phyloP scores from a whole-genome alignment of 2,797 vertebrate genomes.

The Decapterus maruadsi region DNA sequence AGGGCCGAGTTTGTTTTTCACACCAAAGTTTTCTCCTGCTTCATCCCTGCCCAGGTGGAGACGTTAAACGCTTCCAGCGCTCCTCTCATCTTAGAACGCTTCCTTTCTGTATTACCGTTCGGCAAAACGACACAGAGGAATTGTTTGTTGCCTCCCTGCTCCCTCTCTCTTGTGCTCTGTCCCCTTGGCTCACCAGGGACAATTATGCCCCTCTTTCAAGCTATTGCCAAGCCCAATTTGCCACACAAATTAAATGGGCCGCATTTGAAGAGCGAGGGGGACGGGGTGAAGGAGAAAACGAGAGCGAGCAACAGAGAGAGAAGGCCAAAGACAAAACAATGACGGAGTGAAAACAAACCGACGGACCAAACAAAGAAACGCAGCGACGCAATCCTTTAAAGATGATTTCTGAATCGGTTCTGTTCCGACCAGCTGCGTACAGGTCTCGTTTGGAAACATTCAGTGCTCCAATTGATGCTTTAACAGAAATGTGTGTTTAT shows the following conservation, averaged over 20 bases:
- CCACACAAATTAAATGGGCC: constrained; percentile 79
- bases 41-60: constrained; percentile 53
- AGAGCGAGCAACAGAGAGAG: constrained; percentile 28
- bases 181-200: constrained; percentile 72
- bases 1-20: constrained; percentile 22
- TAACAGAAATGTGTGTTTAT: constrained; percentile 29
- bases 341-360: constrained; percentile 38
- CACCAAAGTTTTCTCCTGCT: constrained; percentile 21
- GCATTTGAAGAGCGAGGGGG: constrained; percentile 69
- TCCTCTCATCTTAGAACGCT: constrained; percentile 39
- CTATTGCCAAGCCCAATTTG: constrained; percentile 79
- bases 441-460: constrained; percentile 18
- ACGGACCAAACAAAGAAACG: constrained; percentile 33
- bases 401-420: not conserved
- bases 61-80: constrained; percentile 31
- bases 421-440: constrained; percentile 7
- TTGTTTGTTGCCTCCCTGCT: constrained; percentile 68
- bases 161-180: constrained; percentile 51
- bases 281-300: constrained; percentile 65
- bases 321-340: constrained; percentile 55
- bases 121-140: constrained; percentile 60
- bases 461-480: constrained; percentile 17
- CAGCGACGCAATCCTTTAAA: not conserved
- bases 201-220: constrained; percentile 78
- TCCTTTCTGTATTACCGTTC: constrained; percentile 45